phyloP scores from a whole-genome alignment of 1,140 invertebrate species.

The Physella acuta region DNA sequence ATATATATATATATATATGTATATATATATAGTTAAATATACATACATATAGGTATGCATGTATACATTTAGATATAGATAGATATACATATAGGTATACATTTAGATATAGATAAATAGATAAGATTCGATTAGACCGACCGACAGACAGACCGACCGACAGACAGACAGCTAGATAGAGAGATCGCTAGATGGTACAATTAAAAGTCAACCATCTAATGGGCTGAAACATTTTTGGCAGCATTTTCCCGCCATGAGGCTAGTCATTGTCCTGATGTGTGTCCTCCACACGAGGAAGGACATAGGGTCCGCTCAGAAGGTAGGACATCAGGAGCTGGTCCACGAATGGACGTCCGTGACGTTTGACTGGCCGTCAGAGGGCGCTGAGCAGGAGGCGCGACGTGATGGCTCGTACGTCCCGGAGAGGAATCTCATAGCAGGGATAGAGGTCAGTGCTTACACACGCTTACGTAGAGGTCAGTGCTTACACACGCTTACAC shows the following conservation, averaged over 20 bases:
- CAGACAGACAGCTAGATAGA: conserved; percentile 6
- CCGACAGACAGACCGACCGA: not conserved
- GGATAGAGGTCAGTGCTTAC: conserved; percentile 7
- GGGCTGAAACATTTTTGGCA: not conserved
- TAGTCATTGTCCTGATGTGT: not conserved
- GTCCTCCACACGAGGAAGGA: not conserved
- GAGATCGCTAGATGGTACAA: not conserved
- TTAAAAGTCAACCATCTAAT: not conserved
- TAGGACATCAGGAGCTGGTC: conserved; percentile 3
- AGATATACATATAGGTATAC: too few relatives aligned
- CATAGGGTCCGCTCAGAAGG: not conserved
- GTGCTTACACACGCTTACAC: too few relatives aligned
- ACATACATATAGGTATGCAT: too few relatives aligned
- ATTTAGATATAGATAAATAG: conserved; percentile 6
- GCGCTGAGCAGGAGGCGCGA: not conserved
- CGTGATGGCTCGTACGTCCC: not conserved
- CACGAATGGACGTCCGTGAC: not conserved
- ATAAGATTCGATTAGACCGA: conserved; percentile 1
- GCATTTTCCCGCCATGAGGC: too few relatives aligned
- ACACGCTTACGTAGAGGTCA: too few relatives aligned
- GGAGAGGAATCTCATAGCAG: conserved; percentile 12
- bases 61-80: too few relatives aligned
- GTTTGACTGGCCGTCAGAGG: conserved; percentile 14
- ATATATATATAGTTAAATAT: too few relatives aligned
- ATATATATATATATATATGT: too few relatives aligned